Evolutionary conservation across 2,888 invertebrate genomes (phyloP), one percentile per base, ranked within the genome.

Genomic region (Caenorhabditis macrosperma): DNA sequence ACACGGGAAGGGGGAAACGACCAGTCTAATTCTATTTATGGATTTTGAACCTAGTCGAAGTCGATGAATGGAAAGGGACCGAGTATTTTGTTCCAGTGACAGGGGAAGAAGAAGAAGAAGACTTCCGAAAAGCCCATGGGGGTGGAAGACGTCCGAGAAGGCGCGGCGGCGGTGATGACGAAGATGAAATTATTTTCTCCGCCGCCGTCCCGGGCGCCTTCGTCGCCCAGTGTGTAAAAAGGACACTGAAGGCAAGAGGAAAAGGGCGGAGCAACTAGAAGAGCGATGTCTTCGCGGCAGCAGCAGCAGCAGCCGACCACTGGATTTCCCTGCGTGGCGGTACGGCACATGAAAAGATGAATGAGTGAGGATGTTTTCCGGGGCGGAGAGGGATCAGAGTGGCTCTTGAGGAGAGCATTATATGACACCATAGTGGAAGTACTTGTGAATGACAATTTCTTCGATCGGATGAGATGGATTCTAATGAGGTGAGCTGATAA

Each of bases 181-280:
- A 72, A 72, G 72, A 72, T 72, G 72, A 72, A 72, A 72, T 72
- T 72, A 72, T 72, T 72, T 72, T 72, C 72, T 57, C 61, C 71
- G 61, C 69, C 52, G 50, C 60, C 54, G 28, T 52, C 69, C 54
- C 63, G 61, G 54, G 60, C 52, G 33, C 61, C 72, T 54, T 30
- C 63, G 63, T 30, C 72, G 72, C 63, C 72, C 64, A 72, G 63
- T 63, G 72, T 72, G 72, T 41, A 48, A 72, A 64, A 64, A 64
- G 46, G 71, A 60, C 69, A 60, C 33, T 66, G 33, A 33, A 5
- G 33, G 33, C 6, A 30, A 54, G 46, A 41, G 22, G 10, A 30
- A 61, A 54, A 71, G 48, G 72, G 72, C 72, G 72, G 63, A 71
- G 71, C 60, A 60, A n/a, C 6, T 3, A 44, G 28, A 24, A 20